Evolutionary conservation across 1,140 invertebrate species (phyloP).

Genomic region (Atta colombica): DNA sequence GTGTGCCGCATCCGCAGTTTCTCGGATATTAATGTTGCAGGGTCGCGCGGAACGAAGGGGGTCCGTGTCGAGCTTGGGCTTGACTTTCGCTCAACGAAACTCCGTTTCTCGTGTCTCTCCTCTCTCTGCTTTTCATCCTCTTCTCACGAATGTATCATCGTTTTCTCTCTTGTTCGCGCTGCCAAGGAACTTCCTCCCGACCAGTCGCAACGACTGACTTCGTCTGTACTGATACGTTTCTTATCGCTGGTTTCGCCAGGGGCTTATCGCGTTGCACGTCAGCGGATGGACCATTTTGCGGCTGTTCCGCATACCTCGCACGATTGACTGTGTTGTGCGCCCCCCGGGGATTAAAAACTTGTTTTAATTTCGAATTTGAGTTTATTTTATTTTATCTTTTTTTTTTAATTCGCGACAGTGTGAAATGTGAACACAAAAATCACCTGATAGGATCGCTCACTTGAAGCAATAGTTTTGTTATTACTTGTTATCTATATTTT

Average conservation of each 20-base stretch:
- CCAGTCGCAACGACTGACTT: conserved; percentile 13
- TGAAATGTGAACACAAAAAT: neutral
- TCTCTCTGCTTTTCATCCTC: conserved; percentile 66
- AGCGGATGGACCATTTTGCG: neutral
- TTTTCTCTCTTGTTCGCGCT: conserved; percentile 61
- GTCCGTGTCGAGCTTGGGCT: conserved; percentile 67
- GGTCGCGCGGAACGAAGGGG: conserved; percentile 60
- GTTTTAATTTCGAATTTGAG: neutral
- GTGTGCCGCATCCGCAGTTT: conserved; percentile 73
- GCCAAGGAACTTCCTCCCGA: conserved; percentile 33
- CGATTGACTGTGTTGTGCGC: neutral
- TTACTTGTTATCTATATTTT: neutral
- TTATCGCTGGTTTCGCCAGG: neutral
- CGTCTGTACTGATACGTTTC: neutral
- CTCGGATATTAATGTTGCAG: conserved; percentile 75
- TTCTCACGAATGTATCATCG: conserved; percentile 66
- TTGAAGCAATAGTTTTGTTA: neutral
- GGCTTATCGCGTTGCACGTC: neutral
- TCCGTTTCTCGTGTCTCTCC: conserved; percentile 52
- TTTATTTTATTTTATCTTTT: neutral
- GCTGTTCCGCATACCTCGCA: neutral
- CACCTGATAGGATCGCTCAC: neutral
- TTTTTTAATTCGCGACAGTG: neutral
- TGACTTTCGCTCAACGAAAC: conserved; percentile 79
- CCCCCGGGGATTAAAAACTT: neutral